phyloP scores from a whole-genome alignment of 2,113 vertebrate genomes.

The Lamprotornis superbus region DNA sequence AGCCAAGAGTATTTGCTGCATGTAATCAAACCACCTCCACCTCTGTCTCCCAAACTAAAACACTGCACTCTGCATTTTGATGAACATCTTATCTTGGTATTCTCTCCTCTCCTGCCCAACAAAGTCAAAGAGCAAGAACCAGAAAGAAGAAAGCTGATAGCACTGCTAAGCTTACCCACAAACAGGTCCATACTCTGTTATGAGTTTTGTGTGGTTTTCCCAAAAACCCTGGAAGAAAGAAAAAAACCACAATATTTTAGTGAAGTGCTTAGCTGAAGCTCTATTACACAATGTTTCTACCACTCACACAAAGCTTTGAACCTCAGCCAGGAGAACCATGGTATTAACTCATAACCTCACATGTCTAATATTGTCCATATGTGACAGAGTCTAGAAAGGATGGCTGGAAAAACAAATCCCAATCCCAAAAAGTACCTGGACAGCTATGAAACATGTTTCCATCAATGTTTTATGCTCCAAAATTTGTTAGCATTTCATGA shows the following conservation, averaged over 20 bases:
- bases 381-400: not conserved
- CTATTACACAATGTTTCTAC: not conserved
- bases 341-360: not conserved
- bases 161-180: constrained; percentile 77
- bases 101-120: not conserved
- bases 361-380: not conserved
- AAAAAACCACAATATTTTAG: not conserved
- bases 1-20: not conserved
- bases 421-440: not conserved
- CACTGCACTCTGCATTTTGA: not conserved
- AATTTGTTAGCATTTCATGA: not conserved
- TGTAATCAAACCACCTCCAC: not conserved
- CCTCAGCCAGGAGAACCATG: not conserved
- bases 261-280: not conserved
- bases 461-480: not conserved
- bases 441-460: not conserved
- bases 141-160: not conserved
- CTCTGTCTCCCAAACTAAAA: not conserved
- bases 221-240: constrained; percentile 79
- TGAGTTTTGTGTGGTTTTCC: constrained; percentile 70
- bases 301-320: not conserved
- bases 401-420: not conserved
- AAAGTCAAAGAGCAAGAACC: not conserved
- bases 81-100: not conserved
- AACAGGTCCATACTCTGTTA: constrained; percentile 78